Conservation (phyloP, 2,888 invertebrate species). For the Hoplodrina ambigua region DNA sequence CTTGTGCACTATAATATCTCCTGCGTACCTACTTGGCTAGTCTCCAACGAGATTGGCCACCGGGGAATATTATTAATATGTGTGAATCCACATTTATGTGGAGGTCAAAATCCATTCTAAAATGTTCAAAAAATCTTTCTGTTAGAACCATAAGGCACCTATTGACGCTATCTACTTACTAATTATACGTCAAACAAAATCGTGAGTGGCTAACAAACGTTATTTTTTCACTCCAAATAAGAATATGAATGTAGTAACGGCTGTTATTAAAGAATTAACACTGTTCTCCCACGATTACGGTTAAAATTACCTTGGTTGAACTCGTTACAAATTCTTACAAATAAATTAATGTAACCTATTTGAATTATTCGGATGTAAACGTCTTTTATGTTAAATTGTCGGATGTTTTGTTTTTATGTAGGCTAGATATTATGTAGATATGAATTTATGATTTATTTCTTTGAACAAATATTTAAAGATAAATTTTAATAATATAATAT, state of each 20-base stretch:
- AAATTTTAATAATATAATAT: too few species aligned
- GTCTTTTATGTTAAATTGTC: neutral
- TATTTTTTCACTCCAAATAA: slow-evolving; percentile 64
- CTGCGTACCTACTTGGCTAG: too few species aligned
- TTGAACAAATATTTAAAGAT: neutral
- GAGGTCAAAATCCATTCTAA: slow-evolving; percentile 25
- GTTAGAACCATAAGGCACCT: slow-evolving; percentile 26
- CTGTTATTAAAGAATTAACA: slow-evolving; percentile 67
- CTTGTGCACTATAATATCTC: too few species aligned
- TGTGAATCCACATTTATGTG: slow-evolving; percentile 7
- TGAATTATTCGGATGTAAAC: slow-evolving; percentile 19
- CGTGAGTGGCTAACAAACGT: slow-evolving; percentile 27
- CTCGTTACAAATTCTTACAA: slow-evolving; percentile 44
- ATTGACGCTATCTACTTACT: slow-evolving; percentile 39
- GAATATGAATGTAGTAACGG: slow-evolving; percentile 64
- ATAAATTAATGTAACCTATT: slow-evolving; percentile 22
- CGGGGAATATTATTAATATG: neutral
- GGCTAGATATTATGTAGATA: neutral
- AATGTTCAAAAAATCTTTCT: slow-evolving; percentile 18
- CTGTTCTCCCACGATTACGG: slow-evolving; percentile 64
- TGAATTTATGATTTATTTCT: neutral
- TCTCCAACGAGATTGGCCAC: too few species aligned
- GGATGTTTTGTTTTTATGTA: neutral
- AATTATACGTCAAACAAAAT: slow-evolving; percentile 43
- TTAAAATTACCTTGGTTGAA: slow-evolving; percentile 41